Percentiles rank a stretch among this genome's conserved stretches.
phyloP scores from a whole-genome alignment of 2,888 invertebrate genomes.

The Siphonodentalium dalli region DNA sequence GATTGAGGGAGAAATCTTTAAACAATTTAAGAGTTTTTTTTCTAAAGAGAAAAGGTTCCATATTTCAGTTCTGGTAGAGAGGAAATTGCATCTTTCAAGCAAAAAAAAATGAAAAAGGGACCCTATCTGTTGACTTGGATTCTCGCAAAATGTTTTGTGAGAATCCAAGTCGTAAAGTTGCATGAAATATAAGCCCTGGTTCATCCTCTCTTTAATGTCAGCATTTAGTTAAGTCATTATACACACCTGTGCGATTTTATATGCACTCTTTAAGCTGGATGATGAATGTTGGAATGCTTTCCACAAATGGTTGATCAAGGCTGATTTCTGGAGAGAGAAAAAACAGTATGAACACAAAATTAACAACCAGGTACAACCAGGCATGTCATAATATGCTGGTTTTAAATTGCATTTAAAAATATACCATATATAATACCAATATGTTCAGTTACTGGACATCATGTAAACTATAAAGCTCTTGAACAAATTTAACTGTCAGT shows the following conservation, averaged over 20 bases:
- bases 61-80: neutral
- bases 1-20: too few species aligned
- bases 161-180: too few species aligned
- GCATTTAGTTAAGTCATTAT: neutral
- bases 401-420: neutral
- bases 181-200: neutral
- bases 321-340: conserved; percentile 38
- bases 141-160: too few species aligned
- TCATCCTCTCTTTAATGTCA: neutral
- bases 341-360: neutral
- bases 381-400: neutral
- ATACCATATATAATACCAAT: neutral
- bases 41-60: too few species aligned
- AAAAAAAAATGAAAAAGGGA: neutral
- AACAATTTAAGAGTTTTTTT: too few species aligned
- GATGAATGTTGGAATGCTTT: conserved; percentile 61
- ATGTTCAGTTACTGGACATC: too few species aligned
- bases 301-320: conserved; percentile 57
- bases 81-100: neutral
- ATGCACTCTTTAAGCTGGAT: conserved; percentile 54
- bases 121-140: neutral
- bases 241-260: conserved; percentile 45
- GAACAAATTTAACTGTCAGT: neutral
- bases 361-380: neutral
- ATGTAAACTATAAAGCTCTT: too few species aligned